Evolutionary conservation across 2,888 invertebrate species (phyloP), one percentile per base, ranked within the genome.

Genomic region (Molanna angustata): DNA sequence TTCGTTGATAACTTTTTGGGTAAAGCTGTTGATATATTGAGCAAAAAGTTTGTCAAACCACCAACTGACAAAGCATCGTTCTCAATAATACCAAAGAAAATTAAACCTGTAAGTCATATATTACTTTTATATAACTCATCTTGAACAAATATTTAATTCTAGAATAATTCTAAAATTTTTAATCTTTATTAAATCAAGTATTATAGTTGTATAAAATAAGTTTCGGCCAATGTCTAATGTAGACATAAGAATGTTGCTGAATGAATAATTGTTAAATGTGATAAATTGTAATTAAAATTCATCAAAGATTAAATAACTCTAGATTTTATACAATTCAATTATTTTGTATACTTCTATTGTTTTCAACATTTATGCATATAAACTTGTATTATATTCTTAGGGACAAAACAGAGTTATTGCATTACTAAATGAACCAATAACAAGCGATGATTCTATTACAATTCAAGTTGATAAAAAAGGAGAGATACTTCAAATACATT

Each of bases 1-100:
- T 90, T 90, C 65, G 90, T 91, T 27, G 88, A 88, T 59, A 88
- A 90, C 57, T 88, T 92, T 64, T 73, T 93, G n/a, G 85, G 86
- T 0, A 85, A 88, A 4, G 90, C 91, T 0, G 87, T 90, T 58
- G 84, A 86, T 17, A 90, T 90, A 57, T 74, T 91, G 20, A 83
- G 88, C 11, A 73, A 75, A 52, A 72, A 75, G 72, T 67, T 82
- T 73, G 63, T 74, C 69, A 73, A 82, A 69, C 73, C 78, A 59
- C 68, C 82, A 64, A 64, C 78, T 50, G 74, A 86, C 65, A 79
- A 84, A 67, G 80, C 88, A 45, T 76, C 80, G 57, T 88, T 88
- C 64, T 86, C 86, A 2, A 81, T 88, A 22, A 80, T 85, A 44
- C 87, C 88, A 20, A 86, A 87, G 68, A 87, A 88, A 74, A 84